Conservation (phyloP, 2,113 vertebrate species). For the Murina feae region DNA sequence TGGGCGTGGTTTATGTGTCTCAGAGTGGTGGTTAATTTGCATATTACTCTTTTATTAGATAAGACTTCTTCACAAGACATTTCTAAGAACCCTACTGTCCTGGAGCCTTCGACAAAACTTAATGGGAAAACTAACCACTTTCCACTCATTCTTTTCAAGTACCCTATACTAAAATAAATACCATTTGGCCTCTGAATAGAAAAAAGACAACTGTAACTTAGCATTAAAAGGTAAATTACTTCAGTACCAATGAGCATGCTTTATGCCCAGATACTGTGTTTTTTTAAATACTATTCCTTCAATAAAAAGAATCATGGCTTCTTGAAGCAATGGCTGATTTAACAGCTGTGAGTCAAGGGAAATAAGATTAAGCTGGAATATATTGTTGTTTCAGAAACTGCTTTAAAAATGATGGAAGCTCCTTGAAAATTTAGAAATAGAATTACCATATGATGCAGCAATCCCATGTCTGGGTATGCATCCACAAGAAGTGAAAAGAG, state of each 20-base stretch:
- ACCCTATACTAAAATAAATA: neutral
- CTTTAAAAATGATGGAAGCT: neutral
- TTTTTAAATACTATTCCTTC: slow-evolving; percentile 12
- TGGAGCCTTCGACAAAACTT: neutral
- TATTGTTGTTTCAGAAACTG: neutral
- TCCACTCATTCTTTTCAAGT: neutral
- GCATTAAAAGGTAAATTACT: neutral
- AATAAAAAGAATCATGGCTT: neutral
- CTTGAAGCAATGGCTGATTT: neutral
- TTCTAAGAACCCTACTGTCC: neutral
- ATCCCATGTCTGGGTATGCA: neutral
- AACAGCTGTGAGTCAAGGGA: neutral
- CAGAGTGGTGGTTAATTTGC: too few relatives aligned
- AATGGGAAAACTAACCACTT: neutral
- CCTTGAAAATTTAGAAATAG: neutral
- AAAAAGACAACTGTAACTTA: neutral
- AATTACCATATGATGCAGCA: too few relatives aligned
- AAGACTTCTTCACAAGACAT: neutral
- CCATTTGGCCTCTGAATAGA: neutral
- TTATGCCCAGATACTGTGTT: neutral
- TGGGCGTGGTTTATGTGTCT: too few relatives aligned
- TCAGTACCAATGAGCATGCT: neutral
- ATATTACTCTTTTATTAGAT: too few relatives aligned
- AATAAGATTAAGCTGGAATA: neutral
- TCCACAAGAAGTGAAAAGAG: neutral